Evolutionary conservation across 2,797 vertebrate genomes (phyloP).

Genomic region (Oreochromis grahami): DNA sequence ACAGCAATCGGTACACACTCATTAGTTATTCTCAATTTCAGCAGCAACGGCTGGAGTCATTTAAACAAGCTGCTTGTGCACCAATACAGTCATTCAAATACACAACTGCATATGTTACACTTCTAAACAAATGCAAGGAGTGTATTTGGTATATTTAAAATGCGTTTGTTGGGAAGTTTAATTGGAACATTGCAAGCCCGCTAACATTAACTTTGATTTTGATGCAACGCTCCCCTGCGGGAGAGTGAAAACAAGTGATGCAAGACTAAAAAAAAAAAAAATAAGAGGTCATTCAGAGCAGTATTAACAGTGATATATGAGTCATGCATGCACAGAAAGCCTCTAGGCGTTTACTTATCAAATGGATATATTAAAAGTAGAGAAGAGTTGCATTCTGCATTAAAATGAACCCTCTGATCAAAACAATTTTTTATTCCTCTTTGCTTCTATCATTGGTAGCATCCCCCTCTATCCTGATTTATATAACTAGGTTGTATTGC

Average conservation of each 20-base stretch:
- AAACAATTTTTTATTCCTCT: not conserved
- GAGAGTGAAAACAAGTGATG: not conserved
- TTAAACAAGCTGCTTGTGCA: conserved; percentile 34
- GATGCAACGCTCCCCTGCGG: not conserved
- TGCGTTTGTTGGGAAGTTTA: not conserved
- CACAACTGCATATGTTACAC: not conserved
- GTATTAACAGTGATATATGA: not conserved
- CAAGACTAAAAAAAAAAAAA: not conserved
- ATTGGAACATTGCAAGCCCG: not conserved
- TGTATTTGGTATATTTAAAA: not conserved
- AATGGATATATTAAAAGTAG: not conserved
- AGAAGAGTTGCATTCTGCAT: not conserved
- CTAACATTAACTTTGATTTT: not conserved
- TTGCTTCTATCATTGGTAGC: not conserved
- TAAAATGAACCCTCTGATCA: not conserved
- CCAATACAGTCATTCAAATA: not conserved
- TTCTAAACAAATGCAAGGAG: not conserved
- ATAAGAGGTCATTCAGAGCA: not conserved
- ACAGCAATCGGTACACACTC: conserved; percentile 54
- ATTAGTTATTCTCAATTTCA: conserved; percentile 75
- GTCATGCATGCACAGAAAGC: not conserved
- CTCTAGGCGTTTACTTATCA: not conserved
- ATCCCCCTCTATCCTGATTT: conserved; percentile 14
- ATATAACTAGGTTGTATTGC: conserved; percentile 25
- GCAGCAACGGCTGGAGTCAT: conserved; percentile 40